Base-by-base conservation (phyloP, 2,797 vertebrate genomes). In the Delichon dasypus region DNA sequence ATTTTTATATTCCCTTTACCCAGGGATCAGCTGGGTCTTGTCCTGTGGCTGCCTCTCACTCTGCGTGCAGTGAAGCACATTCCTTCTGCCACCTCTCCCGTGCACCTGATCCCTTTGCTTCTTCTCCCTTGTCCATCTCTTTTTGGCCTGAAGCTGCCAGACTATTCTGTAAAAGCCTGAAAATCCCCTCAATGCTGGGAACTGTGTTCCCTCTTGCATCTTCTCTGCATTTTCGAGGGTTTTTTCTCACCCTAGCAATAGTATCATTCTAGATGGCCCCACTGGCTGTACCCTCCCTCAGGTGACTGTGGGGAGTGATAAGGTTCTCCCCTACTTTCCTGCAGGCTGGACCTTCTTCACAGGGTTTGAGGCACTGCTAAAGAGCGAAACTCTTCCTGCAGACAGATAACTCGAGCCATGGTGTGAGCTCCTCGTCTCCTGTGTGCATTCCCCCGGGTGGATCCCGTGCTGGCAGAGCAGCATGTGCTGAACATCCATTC, bases 371-470 rank as follows among this genome's bases (percentile, higher is more conserved):
- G 38, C 19, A 2, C 17, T 40, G 54, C 36, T 68, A 0, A 62
- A 44, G 45, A 51, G 25, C 38, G 50, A 2, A 65, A 58, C 19
- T 15, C 36, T 26, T 66, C 47, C 66, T 75, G 2, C 90, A 72
- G 66, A 73, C 42, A 62, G 51, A 42, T 29, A 10, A n/a, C 50
- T 65, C 6, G 0, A 2, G 5, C 38, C 25, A 2, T 27, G 40
- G n/a, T 16, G 47, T 21, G 53, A 76, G 4, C 66, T 19, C 14
- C 65, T 82, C 8, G 7, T 51, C 61, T 36, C 61, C 77, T 1
- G 2, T 42, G 55, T n/a, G 51, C 7, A 0, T 45, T 66, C 27
- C 62, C 68, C 13, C 3, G 2, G 2, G 18, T 22, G 19, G 34
- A 61, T 75, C 44, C 50, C 0, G 0, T 0, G 0, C 6, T 89